Conservation (phyloP, 2,888 invertebrate species). For the Drosophila neoperkinsi region DNA sequence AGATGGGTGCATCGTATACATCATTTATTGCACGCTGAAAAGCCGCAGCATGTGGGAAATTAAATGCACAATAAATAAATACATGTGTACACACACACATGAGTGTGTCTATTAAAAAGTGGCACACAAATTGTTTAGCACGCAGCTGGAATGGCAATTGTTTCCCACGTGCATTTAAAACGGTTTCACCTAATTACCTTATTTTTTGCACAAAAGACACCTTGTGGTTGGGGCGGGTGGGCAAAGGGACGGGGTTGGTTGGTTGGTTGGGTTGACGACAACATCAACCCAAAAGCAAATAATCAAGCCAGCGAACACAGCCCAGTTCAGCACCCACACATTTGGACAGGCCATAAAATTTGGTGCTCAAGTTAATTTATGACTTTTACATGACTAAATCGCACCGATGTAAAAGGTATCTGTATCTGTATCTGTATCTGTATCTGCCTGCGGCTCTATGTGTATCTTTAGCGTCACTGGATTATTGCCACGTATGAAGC, state of each 20-base stretch:
- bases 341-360: constrained; percentile 46
- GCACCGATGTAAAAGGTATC: constrained; percentile 30
- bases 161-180: constrained; percentile 67
- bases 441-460: constrained; percentile 2
- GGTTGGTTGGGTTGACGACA: not conserved
- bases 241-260: not conserved
- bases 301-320: constrained; percentile 23
- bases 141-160: constrained; percentile 27
- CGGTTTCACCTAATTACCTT: constrained; percentile 57
- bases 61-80: constrained; percentile 15
- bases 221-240: not conserved
- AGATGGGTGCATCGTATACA: not conserved
- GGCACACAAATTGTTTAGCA: constrained; percentile 43
- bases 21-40: not conserved
- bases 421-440: constrained; percentile 11
- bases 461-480: constrained; percentile 46
- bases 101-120: constrained; percentile 27
- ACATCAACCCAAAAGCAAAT: constrained; percentile 16
- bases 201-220: constrained; percentile 35
- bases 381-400: constrained; percentile 52
- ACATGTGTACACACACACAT: not conserved
- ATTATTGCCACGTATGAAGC: constrained; percentile 37
- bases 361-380: constrained; percentile 59
- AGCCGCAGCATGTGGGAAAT: constrained; percentile 51
- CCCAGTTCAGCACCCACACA: constrained; percentile 15